Evolutionary conservation across 2,113 vertebrate genomes (phyloP).

Genomic region (Hypomesus transpacificus): DNA sequence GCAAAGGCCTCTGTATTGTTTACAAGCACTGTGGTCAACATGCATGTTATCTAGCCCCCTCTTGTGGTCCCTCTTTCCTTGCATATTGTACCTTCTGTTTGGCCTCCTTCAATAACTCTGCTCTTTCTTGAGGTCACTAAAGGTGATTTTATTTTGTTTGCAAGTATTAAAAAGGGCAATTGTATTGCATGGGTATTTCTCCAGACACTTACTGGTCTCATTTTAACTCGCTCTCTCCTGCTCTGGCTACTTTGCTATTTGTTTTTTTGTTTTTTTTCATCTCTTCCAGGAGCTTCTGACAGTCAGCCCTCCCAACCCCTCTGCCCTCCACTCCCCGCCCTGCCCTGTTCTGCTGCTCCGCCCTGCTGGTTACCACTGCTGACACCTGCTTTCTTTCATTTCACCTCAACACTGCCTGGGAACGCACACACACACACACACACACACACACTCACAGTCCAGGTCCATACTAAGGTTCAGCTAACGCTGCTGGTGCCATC

Average conservation of each 20-base stretch:
- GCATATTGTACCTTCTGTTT: neutral
- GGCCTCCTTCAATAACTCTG: conserved; percentile 6
- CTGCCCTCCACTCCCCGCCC: conserved; percentile 62
- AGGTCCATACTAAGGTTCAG: conserved; percentile 35
- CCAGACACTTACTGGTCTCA: conserved; percentile 14
- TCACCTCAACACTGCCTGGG: conserved; percentile 85
- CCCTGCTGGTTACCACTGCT: conserved; percentile 81
- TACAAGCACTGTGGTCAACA: conserved; percentile 15
- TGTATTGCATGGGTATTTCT: conserved; percentile 22
- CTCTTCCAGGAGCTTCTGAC: conserved; percentile 81
- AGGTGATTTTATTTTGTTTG: conserved; percentile 39
- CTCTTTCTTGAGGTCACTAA: conserved; percentile 2
- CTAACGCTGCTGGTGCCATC: conserved; percentile 47
- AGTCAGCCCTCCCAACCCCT: conserved; percentile 79
- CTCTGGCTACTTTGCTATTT: conserved; percentile 61
- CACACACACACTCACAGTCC: conserved; percentile 23
- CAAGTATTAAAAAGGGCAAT: conserved; percentile 25
- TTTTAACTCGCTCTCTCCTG: conserved; percentile 20
- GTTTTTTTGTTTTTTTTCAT: conserved; percentile 82
- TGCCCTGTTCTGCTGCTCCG: conserved; percentile 80
- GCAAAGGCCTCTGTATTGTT: neutral
- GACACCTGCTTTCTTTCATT: conserved; percentile 89
- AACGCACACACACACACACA: conserved; percentile 19
- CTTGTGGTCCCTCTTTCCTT: conserved; percentile 48
- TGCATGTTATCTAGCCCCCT: conserved; percentile 48